Conservation (phyloP, 2,113 vertebrate genomes). For the Strix uralensis region DNA sequence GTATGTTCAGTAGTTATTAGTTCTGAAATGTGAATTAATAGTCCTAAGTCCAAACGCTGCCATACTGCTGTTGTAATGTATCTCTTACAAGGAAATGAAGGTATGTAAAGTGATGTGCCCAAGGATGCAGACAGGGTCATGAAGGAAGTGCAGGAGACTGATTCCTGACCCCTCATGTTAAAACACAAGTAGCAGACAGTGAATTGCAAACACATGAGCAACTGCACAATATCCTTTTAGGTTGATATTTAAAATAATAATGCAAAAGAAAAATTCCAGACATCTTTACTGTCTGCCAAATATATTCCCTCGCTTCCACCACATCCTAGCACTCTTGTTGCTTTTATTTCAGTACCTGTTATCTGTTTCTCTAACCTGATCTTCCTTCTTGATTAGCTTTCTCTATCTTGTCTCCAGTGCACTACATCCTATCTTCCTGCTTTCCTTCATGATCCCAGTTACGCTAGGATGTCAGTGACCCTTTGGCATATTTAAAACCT, state of each 20-base stretch:
- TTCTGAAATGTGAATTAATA: neutral
- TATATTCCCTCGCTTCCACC: neutral
- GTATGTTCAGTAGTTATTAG: neutral
- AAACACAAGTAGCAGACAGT: slow-evolving; percentile 25
- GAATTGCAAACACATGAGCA: slow-evolving; percentile 40
- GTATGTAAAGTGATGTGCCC: neutral
- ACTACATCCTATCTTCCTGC: neutral
- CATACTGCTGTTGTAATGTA: neutral
- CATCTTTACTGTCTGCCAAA: neutral
- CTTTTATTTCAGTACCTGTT: neutral
- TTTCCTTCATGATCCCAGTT: neutral
- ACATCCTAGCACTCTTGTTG: neutral
- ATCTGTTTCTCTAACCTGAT: neutral
- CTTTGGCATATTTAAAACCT: neutral
- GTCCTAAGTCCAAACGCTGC: neutral
- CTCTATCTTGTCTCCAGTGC: neutral
- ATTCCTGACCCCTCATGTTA: slow-evolving; percentile 17
- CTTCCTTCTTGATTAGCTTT: neutral
- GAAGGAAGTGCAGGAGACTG: slow-evolving; percentile 35
- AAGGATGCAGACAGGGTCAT: slow-evolving; percentile 19
- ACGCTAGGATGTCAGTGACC: neutral
- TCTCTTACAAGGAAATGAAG: slow-evolving; percentile 2
- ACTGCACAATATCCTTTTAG: slow-evolving; percentile 41
- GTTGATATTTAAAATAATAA: slow-evolving; percentile 46
- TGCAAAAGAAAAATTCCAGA: slow-evolving; percentile 39